These are phyloP conservation scores for Sebastes matsubarae DNA, from an alignment of 2,797 vertebrate species.

Conservation along the genomic window DNA sequence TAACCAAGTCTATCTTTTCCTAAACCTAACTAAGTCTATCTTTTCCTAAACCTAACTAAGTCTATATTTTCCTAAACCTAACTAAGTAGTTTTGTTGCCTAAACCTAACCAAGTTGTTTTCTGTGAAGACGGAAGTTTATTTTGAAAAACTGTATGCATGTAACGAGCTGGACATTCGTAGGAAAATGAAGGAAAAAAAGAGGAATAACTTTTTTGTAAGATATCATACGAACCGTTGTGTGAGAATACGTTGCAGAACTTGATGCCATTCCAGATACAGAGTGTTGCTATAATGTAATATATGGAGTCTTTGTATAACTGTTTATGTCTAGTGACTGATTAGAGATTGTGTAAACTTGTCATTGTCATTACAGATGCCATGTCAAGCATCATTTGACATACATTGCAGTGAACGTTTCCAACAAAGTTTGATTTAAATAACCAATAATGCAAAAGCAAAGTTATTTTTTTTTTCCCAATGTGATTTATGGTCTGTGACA, in stretches of 20 bases:
- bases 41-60: too few relatives aligned
- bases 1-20: too few relatives aligned
- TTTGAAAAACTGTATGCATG: too few relatives aligned
- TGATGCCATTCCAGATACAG: background rate
- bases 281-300: background rate
- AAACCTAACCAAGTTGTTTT: too few relatives aligned
- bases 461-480: background rate
- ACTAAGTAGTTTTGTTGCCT: too few relatives aligned
- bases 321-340: background rate
- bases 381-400: background rate
- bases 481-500: slow-evolving; percentile 16
- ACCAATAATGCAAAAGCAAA: background rate
- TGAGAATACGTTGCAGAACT: background rate
- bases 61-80: too few relatives aligned
- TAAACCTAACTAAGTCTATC: too few relatives aligned
- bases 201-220: too few relatives aligned
- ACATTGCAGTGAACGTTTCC: background rate
- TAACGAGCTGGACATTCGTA: too few relatives aligned
- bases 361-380: background rate
- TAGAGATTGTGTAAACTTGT: background rate
- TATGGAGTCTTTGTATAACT: background rate
- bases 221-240: too few relatives aligned
- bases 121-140: too few relatives aligned
- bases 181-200: too few relatives aligned
- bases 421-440: background rate